Evolutionary conservation across 2,888 invertebrate species (phyloP).

Genomic region (Hydrotaea diabolus): DNA sequence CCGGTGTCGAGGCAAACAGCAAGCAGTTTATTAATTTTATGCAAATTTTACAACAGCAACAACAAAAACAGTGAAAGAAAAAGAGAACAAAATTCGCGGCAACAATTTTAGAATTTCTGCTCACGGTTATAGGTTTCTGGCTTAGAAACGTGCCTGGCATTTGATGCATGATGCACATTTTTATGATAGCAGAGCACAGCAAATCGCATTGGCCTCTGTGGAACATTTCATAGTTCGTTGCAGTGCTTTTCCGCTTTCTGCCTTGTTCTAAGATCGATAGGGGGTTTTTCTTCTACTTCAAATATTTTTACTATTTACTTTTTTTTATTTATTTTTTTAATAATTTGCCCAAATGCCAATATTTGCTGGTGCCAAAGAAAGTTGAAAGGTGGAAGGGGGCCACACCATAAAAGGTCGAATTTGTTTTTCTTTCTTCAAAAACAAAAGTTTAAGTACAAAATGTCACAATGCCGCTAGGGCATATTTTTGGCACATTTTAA

Average conservation of each 20-base stretch:
- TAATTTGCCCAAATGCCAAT: conserved; percentile 45
- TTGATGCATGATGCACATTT: conserved; percentile 58
- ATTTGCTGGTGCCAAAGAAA: conserved; percentile 6
- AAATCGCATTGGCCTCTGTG: conserved; percentile 48
- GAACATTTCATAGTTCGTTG: neutral
- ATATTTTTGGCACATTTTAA: too few species aligned
- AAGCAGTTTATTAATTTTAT: conserved; percentile 31
- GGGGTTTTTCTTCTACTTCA: neutral
- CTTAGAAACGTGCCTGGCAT: conserved; percentile 66
- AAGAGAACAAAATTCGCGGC: neutral
- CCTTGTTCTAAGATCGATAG: neutral
- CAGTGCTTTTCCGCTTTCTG: conserved; percentile 11
- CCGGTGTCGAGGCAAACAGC: neutral
- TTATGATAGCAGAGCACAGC: conserved; percentile 66
- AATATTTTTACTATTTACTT: neutral
- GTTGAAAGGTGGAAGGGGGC: neutral
- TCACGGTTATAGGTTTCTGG: conserved; percentile 66
- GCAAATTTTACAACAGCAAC: neutral
- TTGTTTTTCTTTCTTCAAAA: too few species aligned
- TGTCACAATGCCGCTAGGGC: too few species aligned
- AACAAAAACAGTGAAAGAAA: neutral
- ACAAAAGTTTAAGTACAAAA: too few species aligned
- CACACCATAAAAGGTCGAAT: too few species aligned
- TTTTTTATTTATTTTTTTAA: conserved; percentile 40
- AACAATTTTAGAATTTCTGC: conserved; percentile 58